Base-by-base conservation (phyloP, 1,140 invertebrate genomes). In the Diploscapter pachys region DNA sequence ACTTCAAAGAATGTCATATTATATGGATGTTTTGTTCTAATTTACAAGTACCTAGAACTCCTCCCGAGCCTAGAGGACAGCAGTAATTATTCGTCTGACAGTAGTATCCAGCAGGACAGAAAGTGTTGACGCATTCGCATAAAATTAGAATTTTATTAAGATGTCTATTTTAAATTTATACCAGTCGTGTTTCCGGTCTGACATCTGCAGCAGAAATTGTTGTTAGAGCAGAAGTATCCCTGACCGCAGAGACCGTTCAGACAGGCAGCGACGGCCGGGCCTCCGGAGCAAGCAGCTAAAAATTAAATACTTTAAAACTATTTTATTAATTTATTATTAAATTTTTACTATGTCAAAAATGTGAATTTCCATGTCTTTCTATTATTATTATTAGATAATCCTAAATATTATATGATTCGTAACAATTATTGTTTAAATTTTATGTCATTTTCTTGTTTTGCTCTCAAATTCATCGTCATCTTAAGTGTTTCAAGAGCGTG, bases 71-170 rank as follows among this genome's bases (percentile, higher is more conserved):
- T 70, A 78, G 74, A 65, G 77, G 77, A 63, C 77, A 78, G 63
- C 77, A 78, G 69, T 73, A 78, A 74, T 78, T 68, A 71, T 78
- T 78, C 56, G 77, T 78, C 69, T 78, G 75, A 63, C 77, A 78
- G 54, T 70, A 52, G 77, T 52, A 78, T 57, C 77, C 77, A 59
- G 77, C 71, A 57, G 77, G 77, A 71, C 77, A 78, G 9, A 59
- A 69, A 4, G 62, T 54, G 70, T 78, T 78, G 2, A 78, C 77
- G 63, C 77, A 78, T 52, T 55, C 63, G 67, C 75, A 71, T 76
- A 62, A 68, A 52, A 52, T 68, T 71, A 9, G 48, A 49, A 68
- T 69, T 13, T 59, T 51, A 51, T 55, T 13, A 72, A 68, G 5
- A 31, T 55, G 11, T 9, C 57, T 71, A 9, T 9, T 11, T 53